These are phyloP conservation scores for Ganaspis sp. DNA, from an alignment of 1,140 invertebrate species.

Conservation along the genomic window DNA sequence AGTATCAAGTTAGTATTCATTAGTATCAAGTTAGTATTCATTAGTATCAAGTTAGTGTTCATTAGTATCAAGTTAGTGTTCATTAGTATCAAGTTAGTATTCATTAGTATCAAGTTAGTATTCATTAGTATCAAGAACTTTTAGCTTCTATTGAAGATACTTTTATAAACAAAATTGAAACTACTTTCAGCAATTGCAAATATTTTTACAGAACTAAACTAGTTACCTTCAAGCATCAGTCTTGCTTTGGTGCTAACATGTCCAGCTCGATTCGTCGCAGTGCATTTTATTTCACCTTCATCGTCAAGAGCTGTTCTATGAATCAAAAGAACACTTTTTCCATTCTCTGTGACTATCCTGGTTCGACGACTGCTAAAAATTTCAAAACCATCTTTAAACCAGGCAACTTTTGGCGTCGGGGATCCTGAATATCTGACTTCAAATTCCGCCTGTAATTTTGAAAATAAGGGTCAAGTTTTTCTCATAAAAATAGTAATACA, in stretches of 20 bases:
- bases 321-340: slow-evolving; percentile 87
- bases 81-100: too few relatives aligned
- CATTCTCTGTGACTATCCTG: slow-evolving; percentile 85
- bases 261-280: slow-evolving; percentile 89
- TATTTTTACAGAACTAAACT: background rate
- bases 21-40: too few relatives aligned
- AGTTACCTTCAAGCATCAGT: slow-evolving; percentile 83
- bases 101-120: too few relatives aligned
- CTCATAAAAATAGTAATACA: background rate
- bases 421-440: slow-evolving; percentile 88
- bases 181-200: too few relatives aligned
- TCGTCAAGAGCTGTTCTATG: slow-evolving; percentile 86
- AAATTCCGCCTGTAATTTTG: slow-evolving; percentile 81
- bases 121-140: too few relatives aligned
- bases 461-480: slow-evolving; percentile 29
- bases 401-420: slow-evolving; percentile 91
- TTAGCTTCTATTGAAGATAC: too few relatives aligned
- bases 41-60: too few relatives aligned
- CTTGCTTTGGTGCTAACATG: slow-evolving; percentile 85
- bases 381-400: slow-evolving; percentile 94
- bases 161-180: too few relatives aligned
- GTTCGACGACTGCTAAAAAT: slow-evolving; percentile 89
- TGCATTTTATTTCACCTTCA: slow-evolving; percentile 92
- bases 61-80: too few relatives aligned
- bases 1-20: too few relatives aligned